phyloP scores from a whole-genome alignment of 1,140 invertebrate species.

The Panonychus citri region DNA sequence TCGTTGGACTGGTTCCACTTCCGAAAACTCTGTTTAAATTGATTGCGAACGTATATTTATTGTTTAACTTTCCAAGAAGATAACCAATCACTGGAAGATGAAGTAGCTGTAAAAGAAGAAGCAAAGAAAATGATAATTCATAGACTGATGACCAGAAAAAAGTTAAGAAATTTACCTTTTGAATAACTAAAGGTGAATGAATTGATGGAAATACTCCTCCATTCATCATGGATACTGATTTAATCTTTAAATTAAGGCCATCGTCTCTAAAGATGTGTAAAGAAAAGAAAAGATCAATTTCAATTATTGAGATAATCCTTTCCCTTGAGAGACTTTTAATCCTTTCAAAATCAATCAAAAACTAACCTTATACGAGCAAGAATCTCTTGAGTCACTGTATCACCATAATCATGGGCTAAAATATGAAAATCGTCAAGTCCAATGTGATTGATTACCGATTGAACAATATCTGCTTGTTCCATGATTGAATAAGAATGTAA shows the following conservation, averaged over 20 bases:
- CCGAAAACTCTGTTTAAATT: constrained; percentile 20
- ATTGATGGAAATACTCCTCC: constrained; percentile 21
- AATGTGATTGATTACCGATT: constrained; percentile 17
- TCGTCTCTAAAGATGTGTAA: background rate
- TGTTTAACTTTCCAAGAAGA: constrained; percentile 2
- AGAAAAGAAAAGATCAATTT: background rate
- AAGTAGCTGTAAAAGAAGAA: constrained; percentile 8
- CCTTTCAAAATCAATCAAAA: no score
- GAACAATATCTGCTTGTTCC: constrained; percentile 21
- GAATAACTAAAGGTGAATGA: constrained; percentile 16
- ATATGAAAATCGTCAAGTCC: constrained; percentile 18
- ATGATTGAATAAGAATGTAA: constrained; percentile 19
- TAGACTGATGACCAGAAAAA: no score
- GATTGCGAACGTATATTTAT: constrained; percentile 7
- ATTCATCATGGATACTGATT: constrained; percentile 20
- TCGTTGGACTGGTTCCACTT: constrained; percentile 14
- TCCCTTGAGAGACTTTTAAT: background rate
- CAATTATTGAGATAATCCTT: no score
- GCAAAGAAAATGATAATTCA: background rate
- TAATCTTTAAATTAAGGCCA: constrained; percentile 5
- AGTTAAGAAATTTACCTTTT: constrained; percentile 12
- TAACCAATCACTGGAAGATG: constrained; percentile 10
- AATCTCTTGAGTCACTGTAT: constrained; percentile 23
- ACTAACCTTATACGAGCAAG: constrained; percentile 16
- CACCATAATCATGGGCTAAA: constrained; percentile 24